These are phyloP conservation scores for Lochmaea crataegi DNA, from an alignment of 2,888 invertebrate species.

Conservation along the genomic window DNA sequence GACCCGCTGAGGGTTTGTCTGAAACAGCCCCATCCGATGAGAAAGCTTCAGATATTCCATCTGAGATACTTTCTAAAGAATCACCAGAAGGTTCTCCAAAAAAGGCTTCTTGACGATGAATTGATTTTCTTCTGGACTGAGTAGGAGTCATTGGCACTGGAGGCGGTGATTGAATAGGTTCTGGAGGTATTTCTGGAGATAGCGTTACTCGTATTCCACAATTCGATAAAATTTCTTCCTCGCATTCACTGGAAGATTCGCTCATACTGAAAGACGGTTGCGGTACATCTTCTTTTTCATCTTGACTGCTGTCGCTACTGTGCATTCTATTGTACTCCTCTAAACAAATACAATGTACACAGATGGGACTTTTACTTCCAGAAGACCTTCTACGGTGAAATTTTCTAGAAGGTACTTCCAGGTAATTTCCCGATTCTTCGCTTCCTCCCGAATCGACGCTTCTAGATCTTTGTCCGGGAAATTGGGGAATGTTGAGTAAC, in stretches of 20 bases:
- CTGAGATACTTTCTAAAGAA: constrained; percentile 77
- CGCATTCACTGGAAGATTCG: constrained; percentile 67
- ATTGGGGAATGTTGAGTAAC: constrained; percentile 76
- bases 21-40: constrained; percentile 62
- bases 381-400: constrained; percentile 75
- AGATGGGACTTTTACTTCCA: constrained; percentile 73
- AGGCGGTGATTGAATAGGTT: constrained; percentile 62
- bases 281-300: constrained; percentile 42
- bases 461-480: constrained; percentile 77
- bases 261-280: constrained; percentile 66
- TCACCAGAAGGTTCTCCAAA: constrained; percentile 75
- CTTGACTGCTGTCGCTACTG: constrained; percentile 26
- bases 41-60: constrained; percentile 59
- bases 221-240: constrained; percentile 65
- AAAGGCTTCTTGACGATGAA: constrained; percentile 85
- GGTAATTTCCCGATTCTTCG: constrained; percentile 72
- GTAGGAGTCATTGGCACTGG: constrained; percentile 55
- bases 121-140: constrained; percentile 74
- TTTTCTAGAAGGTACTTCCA: constrained; percentile 69
- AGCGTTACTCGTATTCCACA: constrained; percentile 74
- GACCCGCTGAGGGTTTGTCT: constrained; percentile 48
- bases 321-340: constrained; percentile 74
- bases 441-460: constrained; percentile 84
- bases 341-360: constrained; percentile 82
- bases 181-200: constrained; percentile 69